Percentiles rank a stretch among this genome's conserved stretches.
These are phyloP conservation scores for Phycodurus eques DNA, from an alignment of 2,113 vertebrate genomes.

Conservation along the genomic window DNA sequence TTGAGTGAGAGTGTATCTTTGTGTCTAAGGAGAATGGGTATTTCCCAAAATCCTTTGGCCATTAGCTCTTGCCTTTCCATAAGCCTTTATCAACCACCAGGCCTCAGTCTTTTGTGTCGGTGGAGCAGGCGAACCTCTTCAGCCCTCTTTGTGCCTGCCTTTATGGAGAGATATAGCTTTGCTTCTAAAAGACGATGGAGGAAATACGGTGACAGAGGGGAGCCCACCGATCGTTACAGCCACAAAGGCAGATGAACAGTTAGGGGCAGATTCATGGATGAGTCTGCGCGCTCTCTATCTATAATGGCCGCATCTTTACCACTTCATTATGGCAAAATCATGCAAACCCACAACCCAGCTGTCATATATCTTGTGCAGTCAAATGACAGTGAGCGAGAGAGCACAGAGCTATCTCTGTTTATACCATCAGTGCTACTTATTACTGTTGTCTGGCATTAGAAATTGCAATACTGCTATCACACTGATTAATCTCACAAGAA, in stretches of 20 bases:
- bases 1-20: constrained; percentile 63
- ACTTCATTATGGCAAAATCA: constrained; percentile 67
- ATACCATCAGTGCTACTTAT: background rate
- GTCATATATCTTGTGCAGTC: constrained; percentile 53
- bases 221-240: constrained; percentile 65
- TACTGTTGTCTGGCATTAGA: background rate
- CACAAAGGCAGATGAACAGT: constrained; percentile 70
- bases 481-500: background rate
- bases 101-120: constrained; percentile 56
- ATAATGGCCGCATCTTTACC: constrained; percentile 68
- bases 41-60: constrained; percentile 45
- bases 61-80: constrained; percentile 53
- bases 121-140: constrained; percentile 37
- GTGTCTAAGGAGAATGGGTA: constrained; percentile 60
- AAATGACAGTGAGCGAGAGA: constrained; percentile 18
- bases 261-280: constrained; percentile 72
- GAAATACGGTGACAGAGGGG: constrained; percentile 69
- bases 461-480: background rate
- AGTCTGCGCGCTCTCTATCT: constrained; percentile 52
- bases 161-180: constrained; percentile 72
- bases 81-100: constrained; percentile 63
- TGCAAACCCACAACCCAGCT: constrained; percentile 43
- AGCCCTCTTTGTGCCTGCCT: constrained; percentile 62
- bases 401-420: background rate
- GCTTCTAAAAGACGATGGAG: constrained; percentile 72